A percentile compares a stretch with the other conserved stretches of the same genome.
phyloP scores from a whole-genome alignment of 2,888 invertebrate species.

The Saturnia pavonia region DNA sequence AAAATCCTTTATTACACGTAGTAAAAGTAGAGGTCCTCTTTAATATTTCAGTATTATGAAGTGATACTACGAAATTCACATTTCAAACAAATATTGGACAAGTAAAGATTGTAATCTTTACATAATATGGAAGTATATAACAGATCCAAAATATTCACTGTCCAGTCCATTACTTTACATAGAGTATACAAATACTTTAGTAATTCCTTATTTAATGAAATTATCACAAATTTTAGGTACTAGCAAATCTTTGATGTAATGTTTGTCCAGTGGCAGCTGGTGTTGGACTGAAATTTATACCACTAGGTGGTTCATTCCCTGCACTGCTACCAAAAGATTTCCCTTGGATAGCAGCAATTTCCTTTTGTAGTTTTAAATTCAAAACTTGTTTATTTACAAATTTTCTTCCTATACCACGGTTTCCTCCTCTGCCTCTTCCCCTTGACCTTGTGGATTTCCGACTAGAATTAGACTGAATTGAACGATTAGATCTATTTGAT shows the following conservation, averaged over 20 bases:
- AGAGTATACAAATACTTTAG: background rate
- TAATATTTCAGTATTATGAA: background rate
- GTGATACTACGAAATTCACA: background rate
- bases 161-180: background rate
- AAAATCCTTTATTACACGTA: background rate
- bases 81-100: background rate
- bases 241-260: slow-evolving; percentile 74
- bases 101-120: background rate
- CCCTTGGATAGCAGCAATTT: slow-evolving; percentile 74
- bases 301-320: slow-evolving; percentile 44
- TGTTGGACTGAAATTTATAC: slow-evolving; percentile 64
- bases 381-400: slow-evolving; percentile 68
- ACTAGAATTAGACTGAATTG: slow-evolving; percentile 56
- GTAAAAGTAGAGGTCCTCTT: background rate
- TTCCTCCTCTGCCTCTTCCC: slow-evolving; percentile 62
- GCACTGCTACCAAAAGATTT: slow-evolving; percentile 48
- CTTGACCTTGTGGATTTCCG: slow-evolving; percentile 53
- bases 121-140: background rate
- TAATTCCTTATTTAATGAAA: background rate
- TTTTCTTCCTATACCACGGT: slow-evolving; percentile 61
- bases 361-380: slow-evolving; percentile 69
- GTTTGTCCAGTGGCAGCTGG: slow-evolving; percentile 68
- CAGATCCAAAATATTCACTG: slow-evolving; percentile 4
- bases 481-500: slow-evolving; percentile 57
- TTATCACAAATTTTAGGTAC: slow-evolving; percentile 35